Conservation (phyloP, 2,797 vertebrate genomes). For the Sibirionetta formosa region DNA sequence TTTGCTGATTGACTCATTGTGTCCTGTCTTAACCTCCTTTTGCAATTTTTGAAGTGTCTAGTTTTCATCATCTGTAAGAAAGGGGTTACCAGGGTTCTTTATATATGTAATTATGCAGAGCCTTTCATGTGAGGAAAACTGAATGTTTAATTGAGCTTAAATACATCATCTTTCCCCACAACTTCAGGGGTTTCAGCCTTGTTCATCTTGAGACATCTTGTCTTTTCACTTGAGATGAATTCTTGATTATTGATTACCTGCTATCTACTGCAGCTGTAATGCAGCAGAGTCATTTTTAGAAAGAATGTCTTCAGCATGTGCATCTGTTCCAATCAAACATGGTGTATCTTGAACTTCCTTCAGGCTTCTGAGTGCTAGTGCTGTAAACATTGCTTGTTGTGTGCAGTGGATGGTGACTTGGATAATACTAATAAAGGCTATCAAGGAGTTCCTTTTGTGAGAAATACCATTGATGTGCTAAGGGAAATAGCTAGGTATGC, state of each 20-base stretch:
- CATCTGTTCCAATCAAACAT: neutral
- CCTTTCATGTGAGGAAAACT: neutral
- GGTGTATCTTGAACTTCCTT: neutral
- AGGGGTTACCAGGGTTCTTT: neutral
- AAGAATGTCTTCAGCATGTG: neutral
- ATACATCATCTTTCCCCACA: neutral
- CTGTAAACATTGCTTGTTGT: neutral
- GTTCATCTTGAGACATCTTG: neutral
- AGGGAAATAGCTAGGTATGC: neutral
- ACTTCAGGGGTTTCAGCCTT: neutral
- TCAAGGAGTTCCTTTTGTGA: neutral
- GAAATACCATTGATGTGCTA: neutral
- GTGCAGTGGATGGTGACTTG: neutral
- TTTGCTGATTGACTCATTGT: neutral
- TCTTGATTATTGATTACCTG: neutral
- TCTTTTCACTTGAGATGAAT: neutral
- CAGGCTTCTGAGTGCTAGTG: neutral
- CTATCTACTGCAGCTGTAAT: neutral
- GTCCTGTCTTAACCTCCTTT: neutral
- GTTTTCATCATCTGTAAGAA: neutral
- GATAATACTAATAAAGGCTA: neutral
- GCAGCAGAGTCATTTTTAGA: neutral
- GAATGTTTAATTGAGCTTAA: neutral
- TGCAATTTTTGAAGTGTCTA: neutral
- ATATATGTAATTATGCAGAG: neutral